Percentiles rank a stretch among this genome's conserved stretches.
These are phyloP conservation scores for Chondrosia reniformis DNA, from an alignment of 37 sponge, comb jelly and placozoan genomes.

Conservation along the genomic window DNA sequence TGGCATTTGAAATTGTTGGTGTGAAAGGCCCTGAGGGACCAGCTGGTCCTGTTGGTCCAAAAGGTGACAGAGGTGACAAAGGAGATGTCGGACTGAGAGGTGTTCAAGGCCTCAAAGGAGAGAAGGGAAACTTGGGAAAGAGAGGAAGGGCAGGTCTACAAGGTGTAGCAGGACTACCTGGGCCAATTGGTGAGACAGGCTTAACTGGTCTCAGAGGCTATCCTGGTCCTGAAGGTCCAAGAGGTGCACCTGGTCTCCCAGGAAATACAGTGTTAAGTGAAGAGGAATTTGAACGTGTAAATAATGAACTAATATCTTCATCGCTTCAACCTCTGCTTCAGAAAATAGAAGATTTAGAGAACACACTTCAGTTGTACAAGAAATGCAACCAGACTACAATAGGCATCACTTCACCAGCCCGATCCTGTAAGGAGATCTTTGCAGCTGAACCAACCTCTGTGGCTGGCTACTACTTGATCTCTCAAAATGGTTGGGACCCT, in stretches of 20 bases:
- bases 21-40: neutral
- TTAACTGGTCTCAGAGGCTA: neutral
- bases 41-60: neutral
- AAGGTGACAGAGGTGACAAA: neutral
- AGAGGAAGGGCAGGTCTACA: too few relatives aligned
- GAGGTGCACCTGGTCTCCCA: neutral
- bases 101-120: slow-evolving; percentile 1
- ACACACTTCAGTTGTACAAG: neutral
- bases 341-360: too few relatives aligned
- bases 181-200: neutral
- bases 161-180: neutral
- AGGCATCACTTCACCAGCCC: neutral
- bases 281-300: neutral
- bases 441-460: neutral
- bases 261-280: neutral
- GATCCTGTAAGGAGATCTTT: slow-evolving; percentile 10
- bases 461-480: slow-evolving; percentile 1
- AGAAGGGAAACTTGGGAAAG: neutral
- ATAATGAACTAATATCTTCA: neutral
- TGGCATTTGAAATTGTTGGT: neutral
- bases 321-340: neutral
- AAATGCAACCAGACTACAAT: neutral
- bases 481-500: neutral
- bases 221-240: slow-evolving; percentile 46
- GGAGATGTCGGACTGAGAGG: slow-evolving; percentile 6